A percentile compares a stretch with the other conserved stretches of the same genome.
These are phyloP conservation scores for Diabrotica balteata DNA, from an alignment of 2,888 invertebrate species.

Conservation along the genomic window DNA sequence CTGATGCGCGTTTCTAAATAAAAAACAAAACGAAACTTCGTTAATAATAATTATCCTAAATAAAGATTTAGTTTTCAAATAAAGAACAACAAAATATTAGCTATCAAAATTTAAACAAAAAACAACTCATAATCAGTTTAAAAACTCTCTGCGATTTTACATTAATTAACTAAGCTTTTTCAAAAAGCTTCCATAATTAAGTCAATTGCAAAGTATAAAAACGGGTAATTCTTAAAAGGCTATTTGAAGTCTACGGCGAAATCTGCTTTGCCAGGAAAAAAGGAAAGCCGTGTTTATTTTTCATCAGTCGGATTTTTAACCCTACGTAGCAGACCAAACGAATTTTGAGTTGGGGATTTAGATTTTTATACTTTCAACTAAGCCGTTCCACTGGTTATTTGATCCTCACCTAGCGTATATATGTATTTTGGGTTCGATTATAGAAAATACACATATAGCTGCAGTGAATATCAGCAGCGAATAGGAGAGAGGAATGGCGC, in stretches of 20 bases:
- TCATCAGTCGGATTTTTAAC: conserved; percentile 60
- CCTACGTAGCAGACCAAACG: conserved; percentile 49
- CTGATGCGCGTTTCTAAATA: too few species aligned
- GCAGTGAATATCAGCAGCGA: conserved; percentile 39
- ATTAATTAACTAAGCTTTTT: too few species aligned
- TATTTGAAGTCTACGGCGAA: conserved; percentile 51
- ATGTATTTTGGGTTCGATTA: conserved; percentile 59
- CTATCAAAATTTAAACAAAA: conserved; percentile 3
- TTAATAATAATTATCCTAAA: too few species aligned
- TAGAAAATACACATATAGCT: conserved; percentile 56
- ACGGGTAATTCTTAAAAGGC: conserved; percentile 52
- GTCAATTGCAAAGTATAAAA: conserved; percentile 50
- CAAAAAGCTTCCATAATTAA: conserved; percentile 48
- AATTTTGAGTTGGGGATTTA: conserved; percentile 27
- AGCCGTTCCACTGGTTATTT: conserved; percentile 50
- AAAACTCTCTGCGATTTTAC: too few species aligned
- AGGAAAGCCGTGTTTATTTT: conserved; percentile 59
- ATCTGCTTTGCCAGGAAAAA: conserved; percentile 51
- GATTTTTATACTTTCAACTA: conserved; percentile 10
- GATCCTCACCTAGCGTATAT: conserved; percentile 57
- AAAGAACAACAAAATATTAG: too few species aligned
- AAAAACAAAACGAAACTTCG: too few species aligned
- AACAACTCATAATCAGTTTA: neutral
- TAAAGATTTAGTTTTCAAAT: too few species aligned
- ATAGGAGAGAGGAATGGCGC: conserved; percentile 30